Percentiles rank a stretch among this genome's conserved stretches.
Evolutionary conservation across 1,140 invertebrate genomes (phyloP).

Genomic region (Andricus grossulariae): DNA sequence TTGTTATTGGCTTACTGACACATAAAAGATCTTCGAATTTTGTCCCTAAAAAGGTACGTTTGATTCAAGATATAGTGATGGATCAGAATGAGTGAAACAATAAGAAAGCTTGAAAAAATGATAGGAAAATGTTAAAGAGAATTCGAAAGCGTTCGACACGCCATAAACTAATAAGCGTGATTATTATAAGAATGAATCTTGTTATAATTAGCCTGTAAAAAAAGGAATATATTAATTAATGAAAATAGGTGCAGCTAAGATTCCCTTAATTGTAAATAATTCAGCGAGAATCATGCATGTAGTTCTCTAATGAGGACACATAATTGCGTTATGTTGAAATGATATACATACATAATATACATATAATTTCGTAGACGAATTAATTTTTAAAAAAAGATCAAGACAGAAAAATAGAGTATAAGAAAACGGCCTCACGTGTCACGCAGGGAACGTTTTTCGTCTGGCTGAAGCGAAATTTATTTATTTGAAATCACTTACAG

Average conservation of each 20-base stretch:
- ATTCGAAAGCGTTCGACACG: slow-evolving; percentile 18
- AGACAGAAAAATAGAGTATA: slow-evolving; percentile 33
- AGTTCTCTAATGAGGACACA: slow-evolving; percentile 30
- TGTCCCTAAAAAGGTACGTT: not conserved
- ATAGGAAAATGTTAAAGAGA: slow-evolving; percentile 15
- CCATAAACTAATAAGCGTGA: slow-evolving; percentile 27
- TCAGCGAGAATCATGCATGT: slow-evolving; percentile 33
- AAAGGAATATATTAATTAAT: slow-evolving; percentile 22
- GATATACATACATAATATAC: slow-evolving; percentile 10
- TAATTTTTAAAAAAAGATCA: slow-evolving; percentile 25
- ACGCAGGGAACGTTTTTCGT: slow-evolving; percentile 32
- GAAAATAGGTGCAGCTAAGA: slow-evolving; percentile 48
- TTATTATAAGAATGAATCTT: slow-evolving; percentile 26
- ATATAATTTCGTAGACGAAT: slow-evolving; percentile 10
- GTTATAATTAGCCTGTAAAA: slow-evolving; percentile 29
- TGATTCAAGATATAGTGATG: slow-evolving; percentile 4
- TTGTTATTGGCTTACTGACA: not conserved
- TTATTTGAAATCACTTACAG: not conserved
- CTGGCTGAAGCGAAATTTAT: not conserved
- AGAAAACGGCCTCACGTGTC: slow-evolving; percentile 50
- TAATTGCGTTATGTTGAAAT: slow-evolving; percentile 31
- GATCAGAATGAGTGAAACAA: slow-evolving; percentile 10
- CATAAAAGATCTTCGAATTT: not conserved
- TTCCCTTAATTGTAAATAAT: slow-evolving; percentile 59
- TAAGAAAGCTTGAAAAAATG: not conserved